phyloP scores from a whole-genome alignment of 2,113 vertebrate species.

The Leucoraja erinaceus region DNA sequence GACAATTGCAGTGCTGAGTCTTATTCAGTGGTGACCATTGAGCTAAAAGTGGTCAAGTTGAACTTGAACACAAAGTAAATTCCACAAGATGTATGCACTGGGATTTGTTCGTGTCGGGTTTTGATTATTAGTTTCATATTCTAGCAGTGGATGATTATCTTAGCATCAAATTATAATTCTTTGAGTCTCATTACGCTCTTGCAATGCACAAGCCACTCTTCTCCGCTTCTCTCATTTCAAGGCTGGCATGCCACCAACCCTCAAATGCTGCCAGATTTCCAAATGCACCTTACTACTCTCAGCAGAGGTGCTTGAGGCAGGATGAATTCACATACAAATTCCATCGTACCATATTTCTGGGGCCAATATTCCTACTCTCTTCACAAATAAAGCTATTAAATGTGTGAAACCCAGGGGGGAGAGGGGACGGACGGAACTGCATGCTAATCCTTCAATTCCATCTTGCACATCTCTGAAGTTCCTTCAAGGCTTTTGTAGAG shows the following conservation, averaged over 20 bases:
- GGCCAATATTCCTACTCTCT: neutral
- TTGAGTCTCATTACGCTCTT: neutral
- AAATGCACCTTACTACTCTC: neutral
- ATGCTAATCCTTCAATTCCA: neutral
- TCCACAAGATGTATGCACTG: neutral
- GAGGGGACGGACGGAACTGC: no score
- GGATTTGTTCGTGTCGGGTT: slow-evolving; percentile 1
- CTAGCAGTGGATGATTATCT: neutral
- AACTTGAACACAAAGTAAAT: neutral
- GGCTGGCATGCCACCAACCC: neutral
- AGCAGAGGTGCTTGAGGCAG: neutral
- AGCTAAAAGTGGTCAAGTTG: neutral
- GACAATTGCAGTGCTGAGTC: neutral
- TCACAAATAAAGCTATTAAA: neutral
- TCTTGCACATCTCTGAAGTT: neutral
- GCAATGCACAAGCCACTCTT: neutral
- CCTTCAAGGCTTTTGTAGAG: neutral
- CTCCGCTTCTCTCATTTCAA: neutral
- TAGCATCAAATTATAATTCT: slow-evolving; percentile 25
- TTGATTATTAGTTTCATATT: slow-evolving; percentile 20
- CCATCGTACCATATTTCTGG: neutral
- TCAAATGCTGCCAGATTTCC: neutral
- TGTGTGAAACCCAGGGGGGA: neutral
- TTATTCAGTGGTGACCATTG: neutral
- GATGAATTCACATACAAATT: neutral